phyloP scores from a whole-genome alignment of 1,140 invertebrate species.

The Neodiprion virginianus region DNA sequence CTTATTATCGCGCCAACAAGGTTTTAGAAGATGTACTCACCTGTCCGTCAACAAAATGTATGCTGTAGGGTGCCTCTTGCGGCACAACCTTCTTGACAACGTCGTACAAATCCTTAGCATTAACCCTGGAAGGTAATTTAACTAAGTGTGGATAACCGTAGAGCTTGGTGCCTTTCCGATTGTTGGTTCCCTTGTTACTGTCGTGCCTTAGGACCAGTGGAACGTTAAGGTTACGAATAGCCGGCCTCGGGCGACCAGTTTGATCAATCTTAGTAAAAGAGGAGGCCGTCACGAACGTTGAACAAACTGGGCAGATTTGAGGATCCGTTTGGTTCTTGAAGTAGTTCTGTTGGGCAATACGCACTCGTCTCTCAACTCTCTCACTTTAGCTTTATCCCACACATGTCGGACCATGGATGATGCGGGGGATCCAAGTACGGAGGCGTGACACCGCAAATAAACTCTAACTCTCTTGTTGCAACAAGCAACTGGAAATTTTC shows the following conservation, averaged over 20 bases:
- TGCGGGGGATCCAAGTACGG: too few species aligned
- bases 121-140: conserved; percentile 66
- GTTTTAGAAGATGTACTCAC: conserved; percentile 35
- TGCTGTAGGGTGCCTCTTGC: conserved; percentile 57
- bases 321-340: conserved; percentile 50
- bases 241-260: conserved; percentile 46
- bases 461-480: too few species aligned
- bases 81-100: conserved; percentile 62
- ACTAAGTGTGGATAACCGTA: conserved; percentile 69
- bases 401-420: too few species aligned
- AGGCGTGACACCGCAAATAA: too few species aligned
- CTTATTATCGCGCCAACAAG: background rate
- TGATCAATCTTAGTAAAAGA: conserved; percentile 55
- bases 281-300: conserved; percentile 36
- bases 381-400: conserved; percentile 36
- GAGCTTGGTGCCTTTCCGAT: conserved; percentile 59
- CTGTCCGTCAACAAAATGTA: conserved; percentile 63
- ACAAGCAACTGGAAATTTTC: too few species aligned
- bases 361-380: conserved; percentile 44
- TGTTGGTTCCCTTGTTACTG: conserved; percentile 63
- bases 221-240: conserved; percentile 63
- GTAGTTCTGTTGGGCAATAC: conserved; percentile 52
- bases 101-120: conserved; percentile 62
- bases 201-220: conserved; percentile 66
- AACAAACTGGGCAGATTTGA: conserved; percentile 49